A percentile compares a stretch with the other conserved stretches of the same genome.
phyloP scores from a whole-genome alignment of 1,140 invertebrate genomes.

The Hylaeus volcanicus region DNA sequence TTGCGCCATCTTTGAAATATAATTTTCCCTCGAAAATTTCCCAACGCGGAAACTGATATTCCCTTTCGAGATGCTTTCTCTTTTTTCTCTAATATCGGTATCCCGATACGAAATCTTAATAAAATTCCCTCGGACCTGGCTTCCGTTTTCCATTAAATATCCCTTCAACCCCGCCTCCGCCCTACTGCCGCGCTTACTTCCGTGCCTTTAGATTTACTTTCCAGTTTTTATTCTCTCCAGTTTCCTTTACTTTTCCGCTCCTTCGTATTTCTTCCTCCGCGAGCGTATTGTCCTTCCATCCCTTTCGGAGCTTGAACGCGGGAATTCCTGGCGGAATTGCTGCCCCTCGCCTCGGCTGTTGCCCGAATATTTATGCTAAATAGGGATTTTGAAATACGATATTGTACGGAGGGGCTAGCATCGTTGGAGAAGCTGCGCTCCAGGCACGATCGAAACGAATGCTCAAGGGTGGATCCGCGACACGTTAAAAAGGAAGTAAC shows the following conservation, averaged over 20 bases:
- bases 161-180: neutral
- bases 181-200: neutral
- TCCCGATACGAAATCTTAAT: conserved; percentile 18
- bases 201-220: conserved; percentile 18
- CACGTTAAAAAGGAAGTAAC: conserved; percentile 5
- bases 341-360: conserved; percentile 54
- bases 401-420: conserved; percentile 42
- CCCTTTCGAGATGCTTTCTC: neutral
- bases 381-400: conserved; percentile 76
- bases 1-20: too few species aligned
- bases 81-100: neutral
- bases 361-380: conserved; percentile 76
- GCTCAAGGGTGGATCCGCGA: conserved; percentile 1
- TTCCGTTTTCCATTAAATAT: neutral
- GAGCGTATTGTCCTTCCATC: conserved; percentile 37
- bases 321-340: conserved; percentile 52
- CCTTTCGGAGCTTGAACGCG: conserved; percentile 5
- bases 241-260: neutral
- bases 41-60: neutral
- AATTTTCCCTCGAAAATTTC: too few species aligned
- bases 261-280: neutral
- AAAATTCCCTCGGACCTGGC: neutral
- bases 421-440: neutral
- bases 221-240: conserved; percentile 2
- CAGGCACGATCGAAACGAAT: conserved; percentile 11